These are phyloP conservation scores for Lordiphosa fenestrarum DNA, from an alignment of 2,888 invertebrate species.

Conservation along the genomic window DNA sequence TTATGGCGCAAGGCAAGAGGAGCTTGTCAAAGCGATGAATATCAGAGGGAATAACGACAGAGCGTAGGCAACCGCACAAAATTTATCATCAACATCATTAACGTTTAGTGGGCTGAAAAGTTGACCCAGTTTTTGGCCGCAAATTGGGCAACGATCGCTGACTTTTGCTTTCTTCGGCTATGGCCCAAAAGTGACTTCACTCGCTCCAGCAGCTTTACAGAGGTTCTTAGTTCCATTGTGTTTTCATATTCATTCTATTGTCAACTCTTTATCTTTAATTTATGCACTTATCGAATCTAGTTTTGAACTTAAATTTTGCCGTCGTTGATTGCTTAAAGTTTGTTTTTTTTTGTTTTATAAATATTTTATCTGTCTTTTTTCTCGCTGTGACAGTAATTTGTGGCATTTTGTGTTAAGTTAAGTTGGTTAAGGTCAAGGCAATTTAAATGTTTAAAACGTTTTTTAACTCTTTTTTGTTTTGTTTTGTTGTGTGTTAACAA, in stretches of 20 bases:
- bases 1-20: constrained; percentile 37
- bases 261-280: constrained; percentile 20
- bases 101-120: neutral
- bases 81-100: neutral
- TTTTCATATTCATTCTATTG: neutral
- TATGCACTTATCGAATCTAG: constrained; percentile 28
- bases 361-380: neutral
- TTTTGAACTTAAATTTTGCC: constrained; percentile 17
- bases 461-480: neutral
- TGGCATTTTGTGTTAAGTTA: constrained; percentile 25
- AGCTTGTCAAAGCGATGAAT: constrained; percentile 20
- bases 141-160: too few relatives aligned
- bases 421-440: constrained; percentile 50
- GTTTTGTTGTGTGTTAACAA: constrained; percentile 2
- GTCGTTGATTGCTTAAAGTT: constrained; percentile 9
- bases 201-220: too few relatives aligned
- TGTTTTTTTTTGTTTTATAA: constrained; percentile 5
- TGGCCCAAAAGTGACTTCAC: too few relatives aligned
- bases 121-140: too few relatives aligned
- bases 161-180: too few relatives aligned
- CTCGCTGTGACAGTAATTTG: constrained; percentile 27
- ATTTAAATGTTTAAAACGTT: constrained; percentile 29
- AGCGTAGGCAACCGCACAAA: too few relatives aligned
- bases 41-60: too few relatives aligned
- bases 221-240: neutral